Base-by-base conservation (phyloP, 1,140 invertebrate genomes). In the Matsumurasca onukii region DNA sequence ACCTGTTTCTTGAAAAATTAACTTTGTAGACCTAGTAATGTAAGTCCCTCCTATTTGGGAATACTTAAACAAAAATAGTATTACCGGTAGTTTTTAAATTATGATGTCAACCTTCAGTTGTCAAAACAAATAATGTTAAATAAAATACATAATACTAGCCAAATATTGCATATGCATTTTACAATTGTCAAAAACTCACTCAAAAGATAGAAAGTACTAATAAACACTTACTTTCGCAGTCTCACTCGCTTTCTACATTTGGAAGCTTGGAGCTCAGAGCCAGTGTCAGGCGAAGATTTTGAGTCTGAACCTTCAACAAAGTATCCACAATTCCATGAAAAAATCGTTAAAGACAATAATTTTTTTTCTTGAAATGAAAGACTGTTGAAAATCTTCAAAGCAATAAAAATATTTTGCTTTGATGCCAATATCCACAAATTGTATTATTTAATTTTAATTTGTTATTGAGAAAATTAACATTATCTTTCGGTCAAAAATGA, bases 271-370 rank as follows among this genome's bases (percentile, higher is more conserved):
- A 79, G 76, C 22, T 81, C 80, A 34, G 76, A 77, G n/a, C 74
- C 74, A 48, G 73, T 77, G 62, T 82, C 81, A 67, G 78, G 76
- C 57, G 77, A 78, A 31, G 76, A 77, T 72, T 81, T 81, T 15
- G 78, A 75, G 72, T 78, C 77, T 48, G 70, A 74, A 67, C 70
- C 74, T 72, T 49, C n/a, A n/a, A n/a, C n/a, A n/a, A n/a, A n/a
- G n/a, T n/a, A n/a, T n/a, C n/a, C n/a, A n/a, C n/a, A n/a, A n/a
- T n/a, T n/a, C n/a, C n/a, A n/a, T n/a, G n/a, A n/a, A n/a, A n/a
- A n/a, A n/a, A n/a, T n/a, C n/a, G n/a, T n/a, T 5, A 57, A 73
- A 68, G 52, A 52, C 45, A 59, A 31, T 61, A 64, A 64, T 61
- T 1, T 29, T 61, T 5, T 39, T 9, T 39, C 17, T 9, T 39